Base-by-base conservation (phyloP, 2,888 invertebrate genomes). In the Troides aeacus region DNA sequence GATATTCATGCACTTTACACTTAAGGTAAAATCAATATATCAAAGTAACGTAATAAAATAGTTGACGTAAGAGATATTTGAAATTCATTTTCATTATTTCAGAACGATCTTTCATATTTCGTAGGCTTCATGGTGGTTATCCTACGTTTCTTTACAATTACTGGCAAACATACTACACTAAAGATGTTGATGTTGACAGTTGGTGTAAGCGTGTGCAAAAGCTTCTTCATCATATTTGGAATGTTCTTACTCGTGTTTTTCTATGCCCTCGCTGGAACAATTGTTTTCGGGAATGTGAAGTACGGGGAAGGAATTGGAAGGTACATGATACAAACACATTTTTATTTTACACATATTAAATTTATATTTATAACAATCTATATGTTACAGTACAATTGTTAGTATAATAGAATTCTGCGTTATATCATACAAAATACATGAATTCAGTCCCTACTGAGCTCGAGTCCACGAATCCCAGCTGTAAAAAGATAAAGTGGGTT, bases 101-200 rank as follows among this genome's bases (percentile, higher is more conserved):
- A 97, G 97, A 98, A 97, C 81, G 97, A 98, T 84, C 90, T 98
- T 64, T 98, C 98, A 0, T 98, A 99, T 88, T 97, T 98, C 78
- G 96, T 99, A 80, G 99, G 99, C 0, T 99, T 99, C 87, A 97
- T 98, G 94, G 99, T 99, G 74, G 99, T 99, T 70, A 98, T 99
- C 69, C 93, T 99, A 69, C 94, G 99, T 60, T 99, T 99, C 93
- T 99, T 99, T 93, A 99, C 99, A 46, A 99, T 99, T 81, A 99
- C 99, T 62, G 99, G 99, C 78, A 99, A 99, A 93, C 99, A 99
- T 89, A 99, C 99, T 6, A 99, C 99, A 0, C 93, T 99, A 74
- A 99, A 99, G 94, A 99, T 99, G 99, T 93, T 99, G 76, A 99
- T 99, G 99, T 93, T 99, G 80, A 99, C 99, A 0, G 99, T n/a